Evolutionary conservation across 2,888 invertebrate species (phyloP), one percentile per base, ranked within the genome.

Genomic region (Plagodis dolabraria): DNA sequence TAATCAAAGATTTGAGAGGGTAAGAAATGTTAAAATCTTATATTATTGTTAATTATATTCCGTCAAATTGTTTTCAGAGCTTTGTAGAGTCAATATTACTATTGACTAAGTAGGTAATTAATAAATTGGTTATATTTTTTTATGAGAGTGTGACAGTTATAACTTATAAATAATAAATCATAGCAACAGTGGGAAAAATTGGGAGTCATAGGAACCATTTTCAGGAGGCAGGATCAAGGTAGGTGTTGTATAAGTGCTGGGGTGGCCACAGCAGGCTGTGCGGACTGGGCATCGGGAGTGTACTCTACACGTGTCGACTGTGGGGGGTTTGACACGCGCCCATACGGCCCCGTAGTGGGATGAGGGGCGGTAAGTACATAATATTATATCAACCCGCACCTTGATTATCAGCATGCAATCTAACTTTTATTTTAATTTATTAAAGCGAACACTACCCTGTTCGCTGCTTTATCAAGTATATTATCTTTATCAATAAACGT

Each of bases 261-360:
- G 66, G 40, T 40, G 10, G 40, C 22, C 22, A 22, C 4, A 22
- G 22, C 22, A 22, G 22, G 22, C 22, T 22, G 22, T 22, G 36
- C 7, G 36, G 36, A 36, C 36, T 7, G 43, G 60, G 62, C 36
- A 63, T 22, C 5, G 57, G 60, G 53, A 59, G 58, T 43, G 42
- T 33, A 58, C 63, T 60, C 60, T 33, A 58, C 63, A 61, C 60
- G 65, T 63, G 65, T 59, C 61, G 10, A 51, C 63, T 50, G 58
- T 60, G 63, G 63, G 65, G 40, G 53, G 50, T 57, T 40, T 58
- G 60, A 51, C 58, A 60, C 55, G 59, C 55, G 61, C 59, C 61
- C n/a, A 60, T 55, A 65, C 52, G 59, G 60, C 52, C 62, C 57
- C 46, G 40, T 59, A 34, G 22, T 43, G 43, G 43, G 7, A 43